phyloP scores from a whole-genome alignment of 92 coral and sea anemone species.

The Ricordea florida region DNA sequence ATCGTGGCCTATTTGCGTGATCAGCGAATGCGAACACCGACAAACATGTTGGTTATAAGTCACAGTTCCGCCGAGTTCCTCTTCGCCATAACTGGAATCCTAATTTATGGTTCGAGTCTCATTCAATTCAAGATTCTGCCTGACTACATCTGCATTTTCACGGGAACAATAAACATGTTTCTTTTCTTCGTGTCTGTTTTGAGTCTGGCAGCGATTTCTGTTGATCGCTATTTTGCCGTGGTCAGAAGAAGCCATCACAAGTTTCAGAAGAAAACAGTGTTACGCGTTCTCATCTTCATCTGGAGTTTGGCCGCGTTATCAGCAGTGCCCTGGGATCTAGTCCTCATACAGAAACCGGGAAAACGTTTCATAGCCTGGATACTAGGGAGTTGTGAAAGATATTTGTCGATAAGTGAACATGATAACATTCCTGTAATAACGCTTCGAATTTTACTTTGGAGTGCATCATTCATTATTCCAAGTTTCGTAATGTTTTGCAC shows the following conservation, averaged over 20 bases:
- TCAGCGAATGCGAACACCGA: constrained; percentile 61
- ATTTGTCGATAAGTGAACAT: constrained; percentile 1
- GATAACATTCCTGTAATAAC: background rate
- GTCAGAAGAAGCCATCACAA: constrained; percentile 62
- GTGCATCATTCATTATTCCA: constrained; percentile 25
- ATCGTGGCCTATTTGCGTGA: constrained; percentile 43
- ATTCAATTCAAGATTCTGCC: background rate
- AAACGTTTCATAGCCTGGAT: constrained; percentile 58
- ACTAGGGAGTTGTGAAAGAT: constrained; percentile 34
- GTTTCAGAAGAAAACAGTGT: constrained; percentile 32
- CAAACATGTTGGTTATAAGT: constrained; percentile 63
- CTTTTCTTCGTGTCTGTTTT: constrained; percentile 45
- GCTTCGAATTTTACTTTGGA: background rate
- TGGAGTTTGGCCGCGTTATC: constrained; percentile 43
- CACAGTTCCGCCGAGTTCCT: constrained; percentile 61
- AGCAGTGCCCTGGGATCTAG: constrained; percentile 62
- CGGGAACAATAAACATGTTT: constrained; percentile 41
- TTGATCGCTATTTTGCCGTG: constrained; percentile 69
- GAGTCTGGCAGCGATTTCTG: constrained; percentile 53
- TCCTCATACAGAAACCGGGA: background rate
- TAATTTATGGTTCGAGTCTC: constrained; percentile 30
- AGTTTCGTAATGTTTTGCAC: constrained; percentile 10
- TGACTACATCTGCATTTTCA: constrained; percentile 26
- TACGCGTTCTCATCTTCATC: constrained; percentile 24
- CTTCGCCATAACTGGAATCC: constrained; percentile 44